Percentiles rank a stretch among this genome's conserved stretches.
Conservation (phyloP, 2,888 invertebrate genomes). For the Drosophila flavopinicola region DNA sequence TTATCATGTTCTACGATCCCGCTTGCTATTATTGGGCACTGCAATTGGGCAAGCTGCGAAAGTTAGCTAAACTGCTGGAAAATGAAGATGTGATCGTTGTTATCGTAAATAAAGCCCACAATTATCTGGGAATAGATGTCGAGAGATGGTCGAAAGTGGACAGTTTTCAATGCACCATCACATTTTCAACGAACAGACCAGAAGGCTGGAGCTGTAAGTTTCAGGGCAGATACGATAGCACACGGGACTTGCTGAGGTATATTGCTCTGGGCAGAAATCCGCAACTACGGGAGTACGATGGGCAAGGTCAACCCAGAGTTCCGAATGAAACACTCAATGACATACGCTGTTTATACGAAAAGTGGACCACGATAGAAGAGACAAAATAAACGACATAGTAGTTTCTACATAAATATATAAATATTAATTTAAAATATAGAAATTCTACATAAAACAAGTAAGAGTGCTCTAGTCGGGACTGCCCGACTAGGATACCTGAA, state of each 20-base stretch:
- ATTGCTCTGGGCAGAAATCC: conserved; percentile 15
- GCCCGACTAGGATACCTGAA: too few species aligned
- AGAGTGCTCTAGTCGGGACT: too few species aligned
- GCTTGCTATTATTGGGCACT: conserved; percentile 38
- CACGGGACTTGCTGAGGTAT: not conserved
- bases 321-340: conserved; percentile 5
- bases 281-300: conserved; percentile 35
- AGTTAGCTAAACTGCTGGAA: conserved; percentile 1
- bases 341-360: conserved; percentile 10
- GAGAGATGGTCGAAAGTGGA: conserved; percentile 6
- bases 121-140: conserved; percentile 1
- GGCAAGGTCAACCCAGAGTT: conserved; percentile 16
- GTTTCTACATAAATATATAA: conserved; percentile 4
- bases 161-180: conserved; percentile 19
- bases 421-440: not conserved
- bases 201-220: conserved; percentile 12
- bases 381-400: too few species aligned
- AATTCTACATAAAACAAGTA: too few species aligned
- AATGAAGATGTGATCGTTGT: conserved; percentile 4
- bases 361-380: too few species aligned
- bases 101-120: not conserved
- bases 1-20: conserved; percentile 51
- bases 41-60: conserved; percentile 37
- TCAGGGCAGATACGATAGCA: not conserved
- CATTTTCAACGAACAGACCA: conserved; percentile 4